Evolutionary conservation across 1,140 invertebrate genomes (phyloP).

Genomic region (Andricus grossulariae): DNA sequence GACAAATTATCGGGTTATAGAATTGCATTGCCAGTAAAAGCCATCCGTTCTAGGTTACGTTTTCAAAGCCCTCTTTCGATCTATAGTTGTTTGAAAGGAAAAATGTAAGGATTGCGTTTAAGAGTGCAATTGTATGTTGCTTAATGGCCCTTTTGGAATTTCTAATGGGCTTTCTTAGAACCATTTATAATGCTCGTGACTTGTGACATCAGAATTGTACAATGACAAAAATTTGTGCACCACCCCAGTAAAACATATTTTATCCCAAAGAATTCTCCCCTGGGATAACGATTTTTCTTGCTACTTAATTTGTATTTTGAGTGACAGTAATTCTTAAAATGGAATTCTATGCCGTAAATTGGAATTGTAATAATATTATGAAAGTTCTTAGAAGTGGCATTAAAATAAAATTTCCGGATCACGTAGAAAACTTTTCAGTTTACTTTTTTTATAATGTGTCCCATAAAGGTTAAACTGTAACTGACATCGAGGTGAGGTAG

Average conservation of each 20-base stretch:
- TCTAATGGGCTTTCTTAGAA: not conserved
- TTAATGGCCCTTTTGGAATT: slow-evolving; percentile 19
- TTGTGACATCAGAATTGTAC: not conserved
- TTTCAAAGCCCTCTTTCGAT: no score
- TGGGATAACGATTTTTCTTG: no score
- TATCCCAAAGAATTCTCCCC: no score
- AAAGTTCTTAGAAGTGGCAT: no score
- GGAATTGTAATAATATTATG: no score
- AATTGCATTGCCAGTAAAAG: slow-evolving; percentile 22
- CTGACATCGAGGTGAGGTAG: not conserved
- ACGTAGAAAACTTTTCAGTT: not conserved
- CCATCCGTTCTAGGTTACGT: not conserved
- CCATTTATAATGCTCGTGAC: slow-evolving; percentile 9
- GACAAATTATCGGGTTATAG: slow-evolving; percentile 24
- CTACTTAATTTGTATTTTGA: no score
- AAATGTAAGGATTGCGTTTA: slow-evolving; percentile 17
- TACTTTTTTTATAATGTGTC: not conserved
- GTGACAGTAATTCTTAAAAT: not conserved
- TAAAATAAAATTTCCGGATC: not conserved
- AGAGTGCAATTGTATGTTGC: slow-evolving; percentile 1
- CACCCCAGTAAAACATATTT: no score
- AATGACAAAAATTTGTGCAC: not conserved
- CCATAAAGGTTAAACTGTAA: not conserved
- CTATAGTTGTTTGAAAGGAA: slow-evolving; percentile 13
- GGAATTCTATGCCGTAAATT: no score